Evolutionary conservation across 2,888 invertebrate species (phyloP).

Genomic region (Drosophila atripex): DNA sequence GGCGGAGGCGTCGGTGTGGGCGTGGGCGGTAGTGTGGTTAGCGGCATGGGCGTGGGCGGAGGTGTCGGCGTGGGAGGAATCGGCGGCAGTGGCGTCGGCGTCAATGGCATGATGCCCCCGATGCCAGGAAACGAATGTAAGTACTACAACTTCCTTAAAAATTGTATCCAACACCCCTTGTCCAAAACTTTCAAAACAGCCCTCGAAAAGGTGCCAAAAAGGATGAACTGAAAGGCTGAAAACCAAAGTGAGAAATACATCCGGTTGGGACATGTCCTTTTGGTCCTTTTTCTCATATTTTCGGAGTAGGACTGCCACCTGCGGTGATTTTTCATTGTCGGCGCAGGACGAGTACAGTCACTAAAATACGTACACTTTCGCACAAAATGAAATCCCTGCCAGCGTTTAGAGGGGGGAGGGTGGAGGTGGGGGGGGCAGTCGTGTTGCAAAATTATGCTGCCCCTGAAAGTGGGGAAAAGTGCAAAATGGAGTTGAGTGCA

Average conservation of each 20-base stretch:
- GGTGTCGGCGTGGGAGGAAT: constrained; percentile 84
- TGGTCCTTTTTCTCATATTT: background rate
- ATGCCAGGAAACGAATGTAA: constrained; percentile 92
- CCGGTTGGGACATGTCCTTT: constrained; percentile 42
- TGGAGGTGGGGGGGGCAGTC: constrained; percentile 9
- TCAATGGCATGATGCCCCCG: constrained; percentile 85
- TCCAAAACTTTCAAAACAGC: background rate
- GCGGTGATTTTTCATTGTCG: constrained; percentile 79
- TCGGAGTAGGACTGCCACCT: constrained; percentile 27
- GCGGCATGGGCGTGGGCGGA: constrained; percentile 84
- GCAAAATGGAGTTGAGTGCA: constrained; percentile 77
- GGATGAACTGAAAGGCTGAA: constrained; percentile 4
- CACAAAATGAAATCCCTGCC: constrained; percentile 69
- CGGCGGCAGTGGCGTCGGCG: constrained; percentile 84
- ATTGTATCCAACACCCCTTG: constrained; percentile 1
- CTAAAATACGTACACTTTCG: constrained; percentile 48
- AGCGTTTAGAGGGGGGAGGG: constrained; percentile 31
- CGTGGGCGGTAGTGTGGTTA: constrained; percentile 68
- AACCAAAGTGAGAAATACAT: constrained; percentile 70
- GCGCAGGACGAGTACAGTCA: constrained; percentile 69
- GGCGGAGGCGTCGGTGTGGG: constrained; percentile 53
- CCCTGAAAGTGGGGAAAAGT: constrained; percentile 70
- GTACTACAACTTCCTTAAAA: too few relatives aligned
- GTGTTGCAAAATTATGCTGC: constrained; percentile 58
- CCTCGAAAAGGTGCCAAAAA: background rate